Evolutionary conservation across 2,888 invertebrate genomes (phyloP), one percentile per base, ranked within the genome.

Genomic region (Patella caerulea): DNA sequence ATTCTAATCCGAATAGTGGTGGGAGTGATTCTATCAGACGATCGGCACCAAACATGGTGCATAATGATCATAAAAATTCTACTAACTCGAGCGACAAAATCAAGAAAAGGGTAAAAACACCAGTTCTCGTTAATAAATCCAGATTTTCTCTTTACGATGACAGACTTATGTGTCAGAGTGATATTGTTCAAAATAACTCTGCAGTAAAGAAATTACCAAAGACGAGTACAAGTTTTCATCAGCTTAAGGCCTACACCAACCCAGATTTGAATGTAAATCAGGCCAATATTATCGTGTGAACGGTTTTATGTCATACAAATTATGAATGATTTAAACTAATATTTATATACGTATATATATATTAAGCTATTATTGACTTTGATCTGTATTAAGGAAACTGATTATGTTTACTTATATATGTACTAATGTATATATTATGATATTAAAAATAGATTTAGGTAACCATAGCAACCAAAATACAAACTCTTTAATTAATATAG

Each of bases 71-170:
- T n/a, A 73, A 78, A 17, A 54, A 80, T 9, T 34, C 52, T 34
- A 78, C 79, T 11, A 82, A 85, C 59, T 78, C 82, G 34, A 79
- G 81, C 19, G 86, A 87, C 54, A 88, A 87, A 74, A 88, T 89
- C 17, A 85, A 86, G 74, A 78, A 82, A 9, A 82, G 88, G 14
- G 83, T 86, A 65, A 89, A 89, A 81, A 88, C 88, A 0, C 89
- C 89, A 7, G 78, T 86, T 45, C 79, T 77, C 2, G 80, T 86
- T 34, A 86, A 83, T 53, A 85, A 87, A 56, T 88, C 86, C 2
- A 92, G 97, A 82, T 94, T 97, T 86, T 97, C 97, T 72, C 92
- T 97, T 29, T 97, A 96, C 87, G 96, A 97, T 87, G 97, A 97
- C 90, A 93, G 97, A 71, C 96, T 97, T 94, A 97, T 97, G 96